Evolutionary conservation across 2,113 vertebrate species (phyloP), one percentile per base, ranked within the genome.

Genomic region (Pipa parva): DNA sequence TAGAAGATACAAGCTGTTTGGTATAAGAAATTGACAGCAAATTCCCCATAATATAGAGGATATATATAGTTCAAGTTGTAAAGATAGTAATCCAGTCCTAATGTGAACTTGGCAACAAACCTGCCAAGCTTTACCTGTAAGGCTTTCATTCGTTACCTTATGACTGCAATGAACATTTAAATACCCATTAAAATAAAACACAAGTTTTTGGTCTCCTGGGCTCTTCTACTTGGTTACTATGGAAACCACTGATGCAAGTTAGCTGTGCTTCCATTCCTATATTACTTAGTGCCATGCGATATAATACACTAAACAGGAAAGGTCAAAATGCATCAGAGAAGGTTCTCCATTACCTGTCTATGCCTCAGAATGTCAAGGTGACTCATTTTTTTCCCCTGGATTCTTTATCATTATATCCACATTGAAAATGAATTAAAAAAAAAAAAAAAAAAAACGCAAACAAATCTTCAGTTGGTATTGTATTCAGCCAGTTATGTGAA

Each of bases 241-340:
- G 81, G 82, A 72, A 82, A 85, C 75, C 75, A 80, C 9, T 81
- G 77, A 84, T 80, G 71, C 76, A 83, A 87, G 70, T 57, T 7
- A 0, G 67, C n/a, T n/a, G n/a, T n/a, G n/a, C n/a, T 76, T 78
- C 79, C 83, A 80, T 77, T 83, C 73, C 76, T 42, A 71, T 63
- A 74, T 57, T 71, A 77, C 69, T 75, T 18, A 25, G 22, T 59
- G 57, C n/a, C 58, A 71, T 73, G 72, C 71, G 73, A 72, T 63
- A 81, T 75, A 83, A 80, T 76, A 85, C 81, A 76, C 71, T 78
- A 77, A 84, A 73, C 50, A 69, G 74, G 75, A 86, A 80, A 86
- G 80, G 81, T 82, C 76, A 84, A 73, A 81, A 83, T 68, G 74
- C 63, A 80, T 71, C 73, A 80, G 71, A 77, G 55, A 63, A 81